Evolutionary conservation across 2,113 vertebrate genomes (phyloP).

Genomic region (Pipra filicauda): DNA sequence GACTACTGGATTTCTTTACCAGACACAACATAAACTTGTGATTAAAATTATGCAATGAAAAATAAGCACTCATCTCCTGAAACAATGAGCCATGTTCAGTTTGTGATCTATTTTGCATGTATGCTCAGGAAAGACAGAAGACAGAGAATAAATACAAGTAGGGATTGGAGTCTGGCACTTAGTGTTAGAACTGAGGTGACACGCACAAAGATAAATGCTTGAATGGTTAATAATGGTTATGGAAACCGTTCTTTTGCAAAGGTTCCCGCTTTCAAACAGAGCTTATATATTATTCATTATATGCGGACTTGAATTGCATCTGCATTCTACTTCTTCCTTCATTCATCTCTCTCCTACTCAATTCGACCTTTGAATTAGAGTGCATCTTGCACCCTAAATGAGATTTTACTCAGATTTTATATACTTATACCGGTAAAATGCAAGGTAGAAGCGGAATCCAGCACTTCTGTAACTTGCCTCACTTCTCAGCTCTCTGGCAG

Average conservation of each 20-base stretch:
- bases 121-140: neutral
- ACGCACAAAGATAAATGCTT: neutral
- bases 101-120: neutral
- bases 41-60: neutral
- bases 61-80: neutral
- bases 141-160: neutral
- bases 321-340: neutral
- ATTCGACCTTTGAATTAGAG: neutral
- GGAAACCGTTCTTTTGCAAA: neutral
- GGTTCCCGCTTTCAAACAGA: neutral
- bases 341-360: neutral
- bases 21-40: neutral
- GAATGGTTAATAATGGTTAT: neutral
- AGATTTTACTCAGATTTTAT: neutral
- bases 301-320: neutral
- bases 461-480: neutral
- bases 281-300: neutral
- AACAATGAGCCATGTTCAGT: neutral
- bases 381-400: neutral
- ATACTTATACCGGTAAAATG: neutral
- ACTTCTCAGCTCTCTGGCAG: neutral
- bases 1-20: conserved; percentile 41
- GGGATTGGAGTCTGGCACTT: neutral
- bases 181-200: neutral
- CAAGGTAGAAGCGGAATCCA: neutral